phyloP scores from a whole-genome alignment of 2,113 vertebrate genomes.

The Corvus cornix region DNA sequence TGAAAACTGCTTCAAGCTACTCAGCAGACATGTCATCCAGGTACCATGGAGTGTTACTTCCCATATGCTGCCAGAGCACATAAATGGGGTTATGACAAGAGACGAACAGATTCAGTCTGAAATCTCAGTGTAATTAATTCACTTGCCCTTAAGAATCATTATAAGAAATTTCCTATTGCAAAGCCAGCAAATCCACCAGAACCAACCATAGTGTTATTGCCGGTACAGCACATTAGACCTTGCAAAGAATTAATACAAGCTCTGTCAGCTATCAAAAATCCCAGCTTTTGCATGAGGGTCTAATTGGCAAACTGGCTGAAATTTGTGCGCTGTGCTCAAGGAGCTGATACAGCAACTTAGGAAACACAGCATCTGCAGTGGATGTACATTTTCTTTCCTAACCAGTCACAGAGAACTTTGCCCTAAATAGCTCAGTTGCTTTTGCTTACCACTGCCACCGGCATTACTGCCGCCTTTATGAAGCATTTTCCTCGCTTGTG shows the following conservation, averaged over 20 bases:
- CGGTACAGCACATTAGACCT: slow-evolving; percentile 32
- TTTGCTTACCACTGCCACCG: neutral
- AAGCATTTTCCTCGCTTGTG: slow-evolving; percentile 42
- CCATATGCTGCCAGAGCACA: slow-evolving; percentile 50
- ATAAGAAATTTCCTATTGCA: neutral
- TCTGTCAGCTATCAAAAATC: slow-evolving; percentile 13
- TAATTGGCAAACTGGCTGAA: slow-evolving; percentile 5
- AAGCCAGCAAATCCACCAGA: slow-evolving; percentile 24
- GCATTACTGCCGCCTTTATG: slow-evolving; percentile 34
- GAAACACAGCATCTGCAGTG: neutral
- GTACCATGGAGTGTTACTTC: slow-evolving; percentile 49
- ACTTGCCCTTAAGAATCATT: slow-evolving; percentile 30
- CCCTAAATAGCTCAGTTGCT: slow-evolving; percentile 27
- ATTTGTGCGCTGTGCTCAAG: neutral
- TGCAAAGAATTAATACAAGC: slow-evolving; percentile 3
- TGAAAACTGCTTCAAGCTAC: slow-evolving; percentile 44
- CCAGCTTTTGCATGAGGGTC: neutral
- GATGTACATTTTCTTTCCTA: neutral
- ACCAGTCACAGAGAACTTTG: slow-evolving; percentile 6
- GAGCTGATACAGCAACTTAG: neutral
- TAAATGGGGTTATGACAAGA: slow-evolving; percentile 50
- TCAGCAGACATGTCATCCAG: slow-evolving; percentile 62
- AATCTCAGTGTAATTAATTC: slow-evolving; percentile 38
- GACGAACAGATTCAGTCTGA: slow-evolving; percentile 48
- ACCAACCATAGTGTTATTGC: slow-evolving; percentile 1